Base-by-base conservation (phyloP, 2,888 invertebrate species). In the Agriopis leucophaearia region DNA sequence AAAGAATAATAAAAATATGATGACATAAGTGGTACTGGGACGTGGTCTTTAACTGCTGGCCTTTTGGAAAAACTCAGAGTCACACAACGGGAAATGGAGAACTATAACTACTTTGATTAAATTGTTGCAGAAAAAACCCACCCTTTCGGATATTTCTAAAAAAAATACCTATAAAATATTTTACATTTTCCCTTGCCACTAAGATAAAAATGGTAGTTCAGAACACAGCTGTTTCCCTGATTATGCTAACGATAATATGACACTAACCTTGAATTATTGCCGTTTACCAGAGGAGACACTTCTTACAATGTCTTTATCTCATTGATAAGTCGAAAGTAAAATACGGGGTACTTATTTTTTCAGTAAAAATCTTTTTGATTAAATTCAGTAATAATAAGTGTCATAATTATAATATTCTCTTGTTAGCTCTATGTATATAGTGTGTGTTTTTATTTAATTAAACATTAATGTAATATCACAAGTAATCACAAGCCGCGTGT, bases 211-310 rank as follows among this genome's bases (percentile, higher is more conserved):
- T 64, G 68, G 51, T 36, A 58, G 71, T 74, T 27, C 74, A 76
- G 77, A 68, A 57, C 82, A 81, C 83, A 84, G 80, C 79, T 81
- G 83, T 55, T 70, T 74, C 70, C 77, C 79, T 85, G 82, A 86
- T 86, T 85, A 85, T 86, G 84, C 84, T 86, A 86, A 86, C 85
- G 86, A 86, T 85, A 84, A 86, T 86, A 82, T 71, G 80, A 75
- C 79, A 74, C 74, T 82, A 81, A 81, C 79, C 79, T 78, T 78
- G 79, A 81, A 82, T 81, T 78, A 79, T 71, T 69, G 70, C 51
- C 58, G 45, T 66, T 71, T 72, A 63, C 63, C 64, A 55, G 68
- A 74, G 65, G 62, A 72, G 71, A 66, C 67, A 27, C 44, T 55
- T 60, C 48, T 36, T 36, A 48, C 13, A 54, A 61, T n/a, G 45